Conservation (phyloP, 2,113 vertebrate species). For the Nothocercus julius region DNA sequence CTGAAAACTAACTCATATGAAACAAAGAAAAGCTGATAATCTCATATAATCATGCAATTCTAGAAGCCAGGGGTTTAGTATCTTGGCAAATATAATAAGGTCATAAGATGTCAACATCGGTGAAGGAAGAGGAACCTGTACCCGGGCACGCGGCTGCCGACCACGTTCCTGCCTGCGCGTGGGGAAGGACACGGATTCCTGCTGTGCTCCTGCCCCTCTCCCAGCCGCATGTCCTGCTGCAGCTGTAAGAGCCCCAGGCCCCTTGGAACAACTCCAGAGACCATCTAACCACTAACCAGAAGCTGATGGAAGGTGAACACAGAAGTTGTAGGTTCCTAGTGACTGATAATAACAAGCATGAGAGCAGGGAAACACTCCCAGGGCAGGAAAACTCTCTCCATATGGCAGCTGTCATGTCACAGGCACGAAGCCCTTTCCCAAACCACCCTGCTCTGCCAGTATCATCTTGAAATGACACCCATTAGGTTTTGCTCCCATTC, state of each 20-base stretch:
- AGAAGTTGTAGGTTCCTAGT: neutral
- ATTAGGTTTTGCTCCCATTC: neutral
- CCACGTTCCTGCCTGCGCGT: neutral
- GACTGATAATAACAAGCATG: neutral
- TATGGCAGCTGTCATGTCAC: neutral
- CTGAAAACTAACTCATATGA: neutral
- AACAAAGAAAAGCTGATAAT: neutral
- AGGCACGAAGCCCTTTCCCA: neutral
- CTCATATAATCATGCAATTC: neutral
- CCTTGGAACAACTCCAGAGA: neutral
- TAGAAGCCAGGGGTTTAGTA: neutral
- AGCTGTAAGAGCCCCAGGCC: neutral
- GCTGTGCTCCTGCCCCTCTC: accelerated
- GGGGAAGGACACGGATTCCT: neutral
- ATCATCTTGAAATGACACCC: neutral
- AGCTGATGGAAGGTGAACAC: neutral
- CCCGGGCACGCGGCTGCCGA: neutral
- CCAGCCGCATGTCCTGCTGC: neutral
- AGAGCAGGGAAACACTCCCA: neutral
- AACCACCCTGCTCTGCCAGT: neutral
- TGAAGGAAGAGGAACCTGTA: conserved; percentile 27
- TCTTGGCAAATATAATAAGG: neutral
- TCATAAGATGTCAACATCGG: neutral
- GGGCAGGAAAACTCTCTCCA: neutral
- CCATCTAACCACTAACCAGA: neutral